Evolutionary conservation across 2,888 invertebrate species (phyloP), one percentile per base, ranked within the genome.

Genomic region (Suillia variegata): DNA sequence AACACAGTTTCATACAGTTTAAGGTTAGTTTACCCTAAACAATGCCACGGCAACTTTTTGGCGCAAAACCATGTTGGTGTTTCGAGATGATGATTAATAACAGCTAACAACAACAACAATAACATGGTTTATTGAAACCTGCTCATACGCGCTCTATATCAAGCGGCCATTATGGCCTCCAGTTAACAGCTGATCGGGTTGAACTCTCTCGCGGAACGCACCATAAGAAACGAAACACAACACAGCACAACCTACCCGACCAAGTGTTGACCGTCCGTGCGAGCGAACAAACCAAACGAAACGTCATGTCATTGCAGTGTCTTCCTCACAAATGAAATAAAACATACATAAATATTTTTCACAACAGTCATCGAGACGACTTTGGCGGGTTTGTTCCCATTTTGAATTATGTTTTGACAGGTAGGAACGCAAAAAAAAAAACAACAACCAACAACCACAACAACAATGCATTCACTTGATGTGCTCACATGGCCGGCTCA

Each of bases 31-130:
- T n/a, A n/a, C n/a, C n/a, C n/a, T n/a, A n/a, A n/a, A n/a, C n/a
- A n/a, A n/a, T n/a, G n/a, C n/a, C n/a, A n/a, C n/a, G n/a, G n/a
- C n/a, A n/a, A n/a, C n/a, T n/a, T n/a, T n/a, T n/a, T n/a, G n/a
- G n/a, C n/a, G n/a, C n/a, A n/a, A n/a, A n/a, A n/a, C n/a, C n/a
- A n/a, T n/a, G n/a, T n/a, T n/a, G n/a, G n/a, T n/a, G n/a, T n/a
- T n/a, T n/a, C n/a, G n/a, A n/a, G n/a, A n/a, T n/a, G 55, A 68
- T 74, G 73, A 71, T 71, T 74, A 74, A 73, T 71, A 38, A 42
- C 18, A n/a, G 22, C 42, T 31, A 34, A 20, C 18, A 50, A 49
- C 51, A 38, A 20, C n/a, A n/a, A n/a, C 22, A 50, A 42, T 8
- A 6, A 31, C 31, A 31, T 31, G 12, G 31, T 12, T 31, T 6